phyloP scores from a whole-genome alignment of 2,888 invertebrate species.

The Pristionchus maxplancki region DNA sequence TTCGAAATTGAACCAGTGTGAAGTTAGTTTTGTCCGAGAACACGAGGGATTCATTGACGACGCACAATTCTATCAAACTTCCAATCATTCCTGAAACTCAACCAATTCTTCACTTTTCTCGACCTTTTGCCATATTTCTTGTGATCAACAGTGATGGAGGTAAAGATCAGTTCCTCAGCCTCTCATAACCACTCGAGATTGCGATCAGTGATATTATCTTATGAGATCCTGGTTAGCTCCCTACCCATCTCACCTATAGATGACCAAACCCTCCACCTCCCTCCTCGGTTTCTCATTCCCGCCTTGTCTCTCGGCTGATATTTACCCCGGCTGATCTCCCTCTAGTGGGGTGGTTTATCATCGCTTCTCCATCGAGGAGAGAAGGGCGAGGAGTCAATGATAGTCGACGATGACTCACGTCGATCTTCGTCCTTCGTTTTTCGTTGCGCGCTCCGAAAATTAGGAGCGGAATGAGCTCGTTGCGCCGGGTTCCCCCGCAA shows the following conservation, averaged over 20 bases:
- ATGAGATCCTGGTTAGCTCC: neutral
- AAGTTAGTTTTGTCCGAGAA: no score
- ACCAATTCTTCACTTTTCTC: no score
- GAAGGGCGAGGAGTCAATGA: neutral
- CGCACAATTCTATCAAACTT: no score
- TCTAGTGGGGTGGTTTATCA: slow-evolving; percentile 18
- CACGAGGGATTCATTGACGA: no score
- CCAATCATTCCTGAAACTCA: no score
- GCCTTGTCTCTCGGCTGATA: neutral
- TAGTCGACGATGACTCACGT: neutral
- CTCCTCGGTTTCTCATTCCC: neutral
- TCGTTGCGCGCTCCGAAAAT: neutral
- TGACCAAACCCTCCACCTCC: neutral
- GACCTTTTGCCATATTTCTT: no score
- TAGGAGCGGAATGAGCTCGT: neutral
- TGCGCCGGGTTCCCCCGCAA: neutral
- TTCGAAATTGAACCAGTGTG: no score
- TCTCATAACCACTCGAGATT: slow-evolving; percentile 19
- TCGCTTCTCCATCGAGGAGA: neutral
- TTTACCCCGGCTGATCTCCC: neutral
- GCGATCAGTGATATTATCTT: neutral
- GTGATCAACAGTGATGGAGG: neutral
- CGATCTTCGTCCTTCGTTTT: neutral
- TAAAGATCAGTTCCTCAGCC: neutral
- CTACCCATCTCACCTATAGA: neutral